Conservation (phyloP, 2,888 invertebrate genomes). For the Acrocera orbiculus region DNA sequence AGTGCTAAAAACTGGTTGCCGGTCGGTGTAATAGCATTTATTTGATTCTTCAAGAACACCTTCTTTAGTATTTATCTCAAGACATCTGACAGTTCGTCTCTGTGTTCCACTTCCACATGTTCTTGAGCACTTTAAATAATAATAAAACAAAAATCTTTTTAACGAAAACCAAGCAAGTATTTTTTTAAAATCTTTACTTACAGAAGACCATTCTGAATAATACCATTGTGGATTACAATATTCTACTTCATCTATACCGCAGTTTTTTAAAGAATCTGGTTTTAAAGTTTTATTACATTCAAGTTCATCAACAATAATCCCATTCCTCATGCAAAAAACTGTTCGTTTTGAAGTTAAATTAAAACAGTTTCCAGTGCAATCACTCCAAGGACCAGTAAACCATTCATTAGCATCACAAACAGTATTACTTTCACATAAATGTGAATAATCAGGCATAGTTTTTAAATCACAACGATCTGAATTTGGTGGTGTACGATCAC, state of each 20-base stretch:
- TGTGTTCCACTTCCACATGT: slow-evolving; percentile 38
- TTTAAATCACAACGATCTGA: slow-evolving; percentile 39
- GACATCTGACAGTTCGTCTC: slow-evolving; percentile 36
- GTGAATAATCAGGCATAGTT: slow-evolving; percentile 39
- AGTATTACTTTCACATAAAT: slow-evolving; percentile 44
- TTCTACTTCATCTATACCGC: slow-evolving; percentile 26
- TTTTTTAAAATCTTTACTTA: slow-evolving; percentile 15
- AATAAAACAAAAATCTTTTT: neutral
- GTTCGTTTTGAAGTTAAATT: slow-evolving; percentile 17
- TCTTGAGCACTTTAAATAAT: slow-evolving; percentile 34
- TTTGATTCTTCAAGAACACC: slow-evolving; percentile 28
- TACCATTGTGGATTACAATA: slow-evolving; percentile 33
- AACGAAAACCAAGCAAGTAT: neutral
- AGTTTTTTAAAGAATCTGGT: slow-evolving; percentile 45
- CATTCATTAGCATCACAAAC: slow-evolving; percentile 53
- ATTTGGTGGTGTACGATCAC: slow-evolving; percentile 39
- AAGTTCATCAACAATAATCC: slow-evolving; percentile 16
- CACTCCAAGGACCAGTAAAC: slow-evolving; percentile 60
- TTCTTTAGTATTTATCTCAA: slow-evolving; percentile 25
- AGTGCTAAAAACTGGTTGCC: slow-evolving; percentile 31
- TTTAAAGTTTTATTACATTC: slow-evolving; percentile 40
- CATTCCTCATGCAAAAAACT: slow-evolving; percentile 19
- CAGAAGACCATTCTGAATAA: slow-evolving; percentile 41
- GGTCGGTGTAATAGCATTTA: slow-evolving; percentile 31
- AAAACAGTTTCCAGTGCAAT: slow-evolving; percentile 25